These are phyloP conservation scores for Gonioctena quinquepunctata DNA, from an alignment of 1,140 invertebrate genomes.

Conservation along the genomic window DNA sequence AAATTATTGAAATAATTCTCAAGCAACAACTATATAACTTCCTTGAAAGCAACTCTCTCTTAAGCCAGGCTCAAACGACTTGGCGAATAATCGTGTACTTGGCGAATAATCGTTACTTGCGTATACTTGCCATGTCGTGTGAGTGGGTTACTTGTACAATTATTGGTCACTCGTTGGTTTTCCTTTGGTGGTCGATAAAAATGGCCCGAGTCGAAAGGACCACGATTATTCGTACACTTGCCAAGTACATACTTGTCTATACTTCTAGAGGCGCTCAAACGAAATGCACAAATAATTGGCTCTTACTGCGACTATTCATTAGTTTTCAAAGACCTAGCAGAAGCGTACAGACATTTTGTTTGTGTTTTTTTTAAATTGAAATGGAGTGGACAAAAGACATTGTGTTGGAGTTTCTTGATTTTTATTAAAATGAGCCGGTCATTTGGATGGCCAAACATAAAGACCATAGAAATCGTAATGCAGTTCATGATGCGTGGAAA, in stretches of 20 bases:
- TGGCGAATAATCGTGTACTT: no score
- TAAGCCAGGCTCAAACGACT: neutral
- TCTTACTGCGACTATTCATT: neutral
- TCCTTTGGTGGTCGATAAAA: slow-evolving; percentile 1
- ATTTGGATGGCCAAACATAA: slow-evolving; percentile 25
- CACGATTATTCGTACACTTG: slow-evolving; percentile 17
- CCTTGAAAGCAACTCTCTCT: no score
- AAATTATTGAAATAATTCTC: no score
- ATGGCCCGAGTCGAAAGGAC: slow-evolving; percentile 5
- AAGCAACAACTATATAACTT: no score
- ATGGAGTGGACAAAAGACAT: no score
- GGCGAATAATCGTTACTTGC: slow-evolving; percentile 8
- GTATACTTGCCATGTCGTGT: slow-evolving; percentile 5
- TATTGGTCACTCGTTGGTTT: slow-evolving; percentile 16
- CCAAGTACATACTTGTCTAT: slow-evolving; percentile 12
- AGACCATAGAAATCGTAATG: slow-evolving; percentile 19
- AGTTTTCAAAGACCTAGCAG: no score
- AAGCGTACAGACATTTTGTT: no score
- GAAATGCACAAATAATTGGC: slow-evolving; percentile 7
- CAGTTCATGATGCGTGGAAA: slow-evolving; percentile 23
- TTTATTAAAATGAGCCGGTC: slow-evolving; percentile 23
- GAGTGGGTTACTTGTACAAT: slow-evolving; percentile 19
- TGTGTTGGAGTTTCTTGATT: slow-evolving; percentile 18
- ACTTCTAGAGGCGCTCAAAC: neutral
- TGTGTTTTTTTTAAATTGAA: no score